Percentiles rank a stretch among this genome's conserved stretches.
These are phyloP conservation scores for Anaspis maculata DNA, from an alignment of 2,888 invertebrate species.

Conservation along the genomic window DNA sequence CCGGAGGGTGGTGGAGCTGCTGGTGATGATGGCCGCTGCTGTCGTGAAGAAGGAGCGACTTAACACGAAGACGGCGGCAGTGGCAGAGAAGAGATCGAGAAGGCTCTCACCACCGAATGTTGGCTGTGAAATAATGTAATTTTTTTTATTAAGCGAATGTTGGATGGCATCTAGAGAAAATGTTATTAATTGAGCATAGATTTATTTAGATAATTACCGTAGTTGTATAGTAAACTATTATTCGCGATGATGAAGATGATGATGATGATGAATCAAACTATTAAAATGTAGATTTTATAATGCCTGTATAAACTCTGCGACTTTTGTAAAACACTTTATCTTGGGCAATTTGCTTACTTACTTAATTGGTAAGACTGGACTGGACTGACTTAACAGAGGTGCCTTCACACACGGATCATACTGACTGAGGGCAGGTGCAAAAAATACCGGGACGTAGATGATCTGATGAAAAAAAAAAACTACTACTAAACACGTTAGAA, in stretches of 20 bases:
- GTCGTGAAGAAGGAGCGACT: constrained; percentile 12
- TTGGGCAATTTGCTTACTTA: constrained; percentile 40
- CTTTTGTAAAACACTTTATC: constrained; percentile 35
- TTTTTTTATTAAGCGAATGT: constrained; percentile 36
- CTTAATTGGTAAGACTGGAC: constrained; percentile 43
- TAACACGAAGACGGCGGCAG: constrained; percentile 18
- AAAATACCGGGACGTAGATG: no score
- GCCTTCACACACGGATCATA: constrained; percentile 39
- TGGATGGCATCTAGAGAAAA: constrained; percentile 40
- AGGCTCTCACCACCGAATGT: constrained; percentile 40
- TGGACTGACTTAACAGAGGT: constrained; percentile 41
- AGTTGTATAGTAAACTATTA: not conserved
- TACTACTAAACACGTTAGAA: constrained; percentile 11
- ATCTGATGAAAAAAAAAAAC: not conserved
- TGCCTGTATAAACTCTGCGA: constrained; percentile 35
- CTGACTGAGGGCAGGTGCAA: constrained; percentile 42
- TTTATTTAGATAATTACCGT: constrained; percentile 32
- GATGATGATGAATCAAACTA: constrained; percentile 31
- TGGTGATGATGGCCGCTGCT: no score
- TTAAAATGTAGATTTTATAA: constrained; percentile 35
- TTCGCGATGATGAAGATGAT: no score
- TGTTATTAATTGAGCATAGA: constrained; percentile 36
- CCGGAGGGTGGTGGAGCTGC: no score
- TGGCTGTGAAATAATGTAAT: constrained; percentile 44
- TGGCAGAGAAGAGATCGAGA: no score